Conservation (phyloP, 2,113 vertebrate genomes). For the Trematocara zebra region DNA sequence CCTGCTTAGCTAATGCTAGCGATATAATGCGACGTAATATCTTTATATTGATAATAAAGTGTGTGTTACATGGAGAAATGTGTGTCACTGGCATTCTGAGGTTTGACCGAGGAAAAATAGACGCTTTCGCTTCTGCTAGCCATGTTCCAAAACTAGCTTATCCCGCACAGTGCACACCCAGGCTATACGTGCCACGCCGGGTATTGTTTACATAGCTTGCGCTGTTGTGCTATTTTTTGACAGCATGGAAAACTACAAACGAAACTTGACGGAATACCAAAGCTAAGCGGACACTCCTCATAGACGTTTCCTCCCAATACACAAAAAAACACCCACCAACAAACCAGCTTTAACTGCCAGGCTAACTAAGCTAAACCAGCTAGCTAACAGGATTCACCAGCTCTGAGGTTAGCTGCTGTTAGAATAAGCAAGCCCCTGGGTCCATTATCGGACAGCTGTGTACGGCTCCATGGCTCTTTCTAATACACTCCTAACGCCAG, state of each 20-base stretch:
- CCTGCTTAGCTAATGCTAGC: conserved; percentile 1
- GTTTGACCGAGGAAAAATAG: neutral
- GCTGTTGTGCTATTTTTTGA: conserved; percentile 10
- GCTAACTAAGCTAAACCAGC: conserved; percentile 47
- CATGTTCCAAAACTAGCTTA: conserved; percentile 20
- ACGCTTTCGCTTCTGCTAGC: conserved; percentile 14
- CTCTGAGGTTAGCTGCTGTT: conserved; percentile 11
- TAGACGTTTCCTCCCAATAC: neutral
- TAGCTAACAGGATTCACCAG: conserved; percentile 26
- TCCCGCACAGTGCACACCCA: conserved; percentile 46
- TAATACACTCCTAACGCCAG: neutral
- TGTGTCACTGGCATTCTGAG: neutral
- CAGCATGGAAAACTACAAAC: neutral
- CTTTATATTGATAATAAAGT: neutral
- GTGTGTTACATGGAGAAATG: neutral
- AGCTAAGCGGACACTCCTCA: neutral
- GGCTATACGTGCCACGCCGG: conserved; percentile 49
- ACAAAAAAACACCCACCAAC: neutral
- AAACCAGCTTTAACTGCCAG: conserved; percentile 19
- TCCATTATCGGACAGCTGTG: neutral
- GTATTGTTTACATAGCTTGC: conserved; percentile 67
- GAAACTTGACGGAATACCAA: neutral
- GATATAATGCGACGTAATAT: neutral
- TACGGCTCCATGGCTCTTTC: neutral
- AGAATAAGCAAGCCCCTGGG: neutral